phyloP scores from a whole-genome alignment of 2,888 invertebrate species.

The Diloba caeruleocephala region DNA sequence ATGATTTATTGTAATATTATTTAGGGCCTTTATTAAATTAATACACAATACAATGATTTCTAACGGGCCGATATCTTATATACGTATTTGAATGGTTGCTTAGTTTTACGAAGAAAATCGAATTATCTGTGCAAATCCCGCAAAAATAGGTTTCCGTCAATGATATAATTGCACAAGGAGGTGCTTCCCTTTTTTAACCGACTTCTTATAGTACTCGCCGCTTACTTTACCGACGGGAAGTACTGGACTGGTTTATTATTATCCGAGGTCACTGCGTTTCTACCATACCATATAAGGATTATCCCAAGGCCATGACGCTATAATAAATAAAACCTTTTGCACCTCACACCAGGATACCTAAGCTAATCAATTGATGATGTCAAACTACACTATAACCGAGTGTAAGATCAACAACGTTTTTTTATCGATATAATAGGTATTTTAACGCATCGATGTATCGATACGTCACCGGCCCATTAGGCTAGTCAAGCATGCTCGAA shows the following conservation, averaged over 20 bases:
- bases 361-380: conserved; percentile 17
- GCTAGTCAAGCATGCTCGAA: conserved; percentile 26
- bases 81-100: too few species aligned
- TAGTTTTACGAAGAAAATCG: too few species aligned
- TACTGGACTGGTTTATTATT: neutral
- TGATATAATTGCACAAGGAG: too few species aligned
- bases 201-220: too few species aligned
- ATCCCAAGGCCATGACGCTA: conserved; percentile 8
- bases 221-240: neutral
- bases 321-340: conserved; percentile 21
- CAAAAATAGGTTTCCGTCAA: too few species aligned
- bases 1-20: too few species aligned
- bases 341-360: neutral
- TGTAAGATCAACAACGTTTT: conserved; percentile 13
- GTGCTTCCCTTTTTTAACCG: too few species aligned
- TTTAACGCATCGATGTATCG: neutral
- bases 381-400: conserved; percentile 8
- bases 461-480: conserved; percentile 14
- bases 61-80: too few species aligned
- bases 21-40: too few species aligned
- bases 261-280: neutral
- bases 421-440: neutral
- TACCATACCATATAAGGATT: neutral
- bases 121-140: too few species aligned
- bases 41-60: too few species aligned